A percentile compares a stretch with the other conserved stretches of the same genome.
phyloP scores from a whole-genome alignment of 1,140 invertebrate genomes.

The Myzus persicae region DNA sequence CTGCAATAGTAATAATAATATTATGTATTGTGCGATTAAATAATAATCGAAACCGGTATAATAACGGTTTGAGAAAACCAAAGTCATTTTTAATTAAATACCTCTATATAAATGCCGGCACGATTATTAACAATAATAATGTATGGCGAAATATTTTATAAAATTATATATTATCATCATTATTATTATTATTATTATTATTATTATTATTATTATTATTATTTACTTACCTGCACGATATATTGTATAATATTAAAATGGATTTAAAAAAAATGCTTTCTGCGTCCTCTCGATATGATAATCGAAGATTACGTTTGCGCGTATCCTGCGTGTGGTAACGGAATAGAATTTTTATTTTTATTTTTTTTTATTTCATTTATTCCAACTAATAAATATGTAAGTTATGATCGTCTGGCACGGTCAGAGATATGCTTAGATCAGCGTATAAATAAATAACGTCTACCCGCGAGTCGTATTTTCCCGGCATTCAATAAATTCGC shows the following conservation, averaged over 20 bases:
- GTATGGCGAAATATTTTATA: neutral
- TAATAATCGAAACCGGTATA: neutral
- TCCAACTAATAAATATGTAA: neutral
- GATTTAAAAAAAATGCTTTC: too few species aligned
- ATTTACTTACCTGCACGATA: too few species aligned
- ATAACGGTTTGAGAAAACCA: neutral
- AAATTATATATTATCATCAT: too few species aligned
- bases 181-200: too few species aligned
- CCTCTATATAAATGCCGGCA: too few species aligned
- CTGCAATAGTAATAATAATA: neutral
- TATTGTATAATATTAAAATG: too few species aligned
- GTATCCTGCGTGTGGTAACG: neutral
- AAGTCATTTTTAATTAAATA: neutral
- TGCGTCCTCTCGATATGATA: neutral
- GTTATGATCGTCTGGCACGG: slow-evolving; percentile 15
- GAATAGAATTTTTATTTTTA: neutral
- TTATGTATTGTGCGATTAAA: neutral
- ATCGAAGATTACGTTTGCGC: neutral
- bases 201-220: too few species aligned
- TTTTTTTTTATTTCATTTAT: neutral
- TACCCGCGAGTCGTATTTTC: neutral
- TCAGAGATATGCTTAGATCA: slow-evolving; percentile 8
- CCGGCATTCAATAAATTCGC: neutral
- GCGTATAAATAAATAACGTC: neutral
- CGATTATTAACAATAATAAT: neutral